Evolutionary conservation across 2,113 vertebrate genomes (phyloP).

Genomic region (Oryzias melastigma): DNA sequence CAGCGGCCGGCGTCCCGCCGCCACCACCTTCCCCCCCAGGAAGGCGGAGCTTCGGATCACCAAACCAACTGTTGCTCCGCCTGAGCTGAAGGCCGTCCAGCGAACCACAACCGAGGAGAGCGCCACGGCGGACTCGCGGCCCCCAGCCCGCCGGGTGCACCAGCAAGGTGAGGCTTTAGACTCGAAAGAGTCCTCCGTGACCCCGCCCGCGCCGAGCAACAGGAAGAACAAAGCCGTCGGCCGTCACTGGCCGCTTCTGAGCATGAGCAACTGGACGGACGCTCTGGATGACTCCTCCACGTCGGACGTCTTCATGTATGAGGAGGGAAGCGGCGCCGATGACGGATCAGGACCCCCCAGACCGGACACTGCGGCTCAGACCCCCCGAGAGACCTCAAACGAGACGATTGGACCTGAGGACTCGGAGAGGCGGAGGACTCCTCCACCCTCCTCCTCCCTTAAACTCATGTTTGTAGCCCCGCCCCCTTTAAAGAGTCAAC

Average conservation of each 20-base stretch:
- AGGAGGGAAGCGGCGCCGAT: conserved; percentile 39
- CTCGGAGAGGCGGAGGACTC: too few relatives aligned
- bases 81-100: conserved; percentile 1
- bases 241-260: conserved; percentile 31
- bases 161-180: conserved; percentile 15
- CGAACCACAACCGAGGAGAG: not conserved
- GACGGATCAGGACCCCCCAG: conserved; percentile 21
- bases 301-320: conserved; percentile 43
- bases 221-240: conserved; percentile 68
- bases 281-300: conserved; percentile 44
- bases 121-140: not conserved
- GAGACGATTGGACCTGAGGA: too few relatives aligned
- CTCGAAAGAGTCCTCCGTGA: not conserved
- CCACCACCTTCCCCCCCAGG: conserved; percentile 16
- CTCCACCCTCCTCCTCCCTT: too few relatives aligned
- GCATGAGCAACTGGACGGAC: conserved; percentile 28
- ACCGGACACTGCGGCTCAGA: conserved; percentile 15
- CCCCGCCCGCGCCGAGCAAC: conserved; percentile 34
- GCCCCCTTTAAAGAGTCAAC: too few relatives aligned
- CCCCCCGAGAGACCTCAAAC: conserved; percentile 6
- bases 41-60: conserved; percentile 56
- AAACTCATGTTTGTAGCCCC: too few relatives aligned
- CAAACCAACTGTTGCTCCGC: conserved; percentile 48
- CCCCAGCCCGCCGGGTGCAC: conserved; percentile 7
- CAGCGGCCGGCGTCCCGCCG: conserved; percentile 13